A percentile compares a stretch with the other conserved stretches of the same genome.
Conservation (phyloP, 1,140 invertebrate genomes). For the Drosophila parabipectinata region DNA sequence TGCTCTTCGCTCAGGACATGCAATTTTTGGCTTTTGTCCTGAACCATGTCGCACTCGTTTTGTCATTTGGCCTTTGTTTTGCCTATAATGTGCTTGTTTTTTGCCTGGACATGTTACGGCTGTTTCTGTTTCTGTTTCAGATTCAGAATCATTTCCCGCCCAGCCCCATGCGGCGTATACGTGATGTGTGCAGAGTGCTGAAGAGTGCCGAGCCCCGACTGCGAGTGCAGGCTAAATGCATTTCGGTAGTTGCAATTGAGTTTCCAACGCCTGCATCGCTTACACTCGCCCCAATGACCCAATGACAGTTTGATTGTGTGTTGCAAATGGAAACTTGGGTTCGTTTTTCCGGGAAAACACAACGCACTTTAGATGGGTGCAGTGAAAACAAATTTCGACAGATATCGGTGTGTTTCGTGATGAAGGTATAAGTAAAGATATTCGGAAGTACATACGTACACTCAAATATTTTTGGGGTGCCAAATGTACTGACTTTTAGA, state of each 20-base stretch:
- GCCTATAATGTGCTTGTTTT: conserved; percentile 46
- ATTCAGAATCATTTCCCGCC: background rate
- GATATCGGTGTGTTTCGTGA: background rate
- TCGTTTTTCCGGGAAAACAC: conserved; percentile 18
- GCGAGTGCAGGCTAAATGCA: conserved; percentile 21
- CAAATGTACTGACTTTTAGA: too few species aligned
- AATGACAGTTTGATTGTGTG: conserved; percentile 49
- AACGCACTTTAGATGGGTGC: conserved; percentile 11
- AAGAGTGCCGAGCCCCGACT: background rate
- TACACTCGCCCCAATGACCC: conserved; percentile 11
- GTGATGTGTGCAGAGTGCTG: conserved; percentile 26
- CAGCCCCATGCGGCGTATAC: conserved; percentile 41
- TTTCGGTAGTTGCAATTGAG: conserved; percentile 46
- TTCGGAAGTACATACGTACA: too few species aligned
- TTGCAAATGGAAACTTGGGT: conserved; percentile 27
- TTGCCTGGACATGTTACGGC: conserved; percentile 30
- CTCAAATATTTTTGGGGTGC: too few species aligned
- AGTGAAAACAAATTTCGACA: background rate
- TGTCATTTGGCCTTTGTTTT: conserved; percentile 43
- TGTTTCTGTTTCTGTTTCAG: conserved; percentile 5
- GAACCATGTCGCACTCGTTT: conserved; percentile 32
- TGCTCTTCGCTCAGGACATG: conserved; percentile 13
- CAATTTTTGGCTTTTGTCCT: conserved; percentile 49
- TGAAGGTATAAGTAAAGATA: too few species aligned
- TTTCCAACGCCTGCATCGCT: conserved; percentile 21